Conservation (phyloP, 2,888 invertebrate species). For the Sturmia bella region DNA sequence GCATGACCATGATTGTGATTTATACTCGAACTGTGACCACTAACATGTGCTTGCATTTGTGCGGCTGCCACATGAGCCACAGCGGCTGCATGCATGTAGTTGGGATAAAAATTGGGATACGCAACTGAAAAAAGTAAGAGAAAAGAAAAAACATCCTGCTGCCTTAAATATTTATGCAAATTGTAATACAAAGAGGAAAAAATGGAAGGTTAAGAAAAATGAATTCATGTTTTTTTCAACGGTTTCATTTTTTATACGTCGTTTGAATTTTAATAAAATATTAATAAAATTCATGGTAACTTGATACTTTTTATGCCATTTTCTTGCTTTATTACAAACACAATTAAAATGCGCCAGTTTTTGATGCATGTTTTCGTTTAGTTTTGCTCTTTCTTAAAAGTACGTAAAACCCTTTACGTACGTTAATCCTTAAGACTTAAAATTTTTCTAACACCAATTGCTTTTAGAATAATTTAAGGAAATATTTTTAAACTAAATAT, state of each 20-base stretch:
- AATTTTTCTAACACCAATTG: too few species aligned
- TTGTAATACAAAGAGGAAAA: too few species aligned
- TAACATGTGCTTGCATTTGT: conserved; percentile 83
- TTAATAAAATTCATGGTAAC: conserved; percentile 64
- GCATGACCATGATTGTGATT: conserved; percentile 72
- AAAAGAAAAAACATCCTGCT: neutral
- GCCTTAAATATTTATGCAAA: conserved; percentile 18
- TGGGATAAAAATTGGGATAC: conserved; percentile 87
- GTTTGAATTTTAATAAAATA: conserved; percentile 38
- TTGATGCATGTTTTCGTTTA: neutral
- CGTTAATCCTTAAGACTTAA: too few species aligned
- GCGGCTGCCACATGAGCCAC: conserved; percentile 88
- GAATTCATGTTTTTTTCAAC: neutral
- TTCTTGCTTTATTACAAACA: conserved; percentile 28
- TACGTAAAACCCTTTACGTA: too few species aligned
- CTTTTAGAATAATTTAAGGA: too few species aligned
- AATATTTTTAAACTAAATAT: too few species aligned
- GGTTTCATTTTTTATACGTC: conserved; percentile 15
- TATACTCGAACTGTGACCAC: conserved; percentile 75
- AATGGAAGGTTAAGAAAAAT: neutral
- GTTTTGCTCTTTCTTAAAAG: neutral
- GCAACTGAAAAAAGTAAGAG: conserved; percentile 83
- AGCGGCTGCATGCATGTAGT: conserved; percentile 89
- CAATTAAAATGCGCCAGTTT: conserved; percentile 9
- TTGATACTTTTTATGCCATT: conserved; percentile 39